Percentiles rank a stretch among this genome's conserved stretches.
Conservation (phyloP, 2,797 vertebrate genomes). For the Xiphophorus birchmanni region DNA sequence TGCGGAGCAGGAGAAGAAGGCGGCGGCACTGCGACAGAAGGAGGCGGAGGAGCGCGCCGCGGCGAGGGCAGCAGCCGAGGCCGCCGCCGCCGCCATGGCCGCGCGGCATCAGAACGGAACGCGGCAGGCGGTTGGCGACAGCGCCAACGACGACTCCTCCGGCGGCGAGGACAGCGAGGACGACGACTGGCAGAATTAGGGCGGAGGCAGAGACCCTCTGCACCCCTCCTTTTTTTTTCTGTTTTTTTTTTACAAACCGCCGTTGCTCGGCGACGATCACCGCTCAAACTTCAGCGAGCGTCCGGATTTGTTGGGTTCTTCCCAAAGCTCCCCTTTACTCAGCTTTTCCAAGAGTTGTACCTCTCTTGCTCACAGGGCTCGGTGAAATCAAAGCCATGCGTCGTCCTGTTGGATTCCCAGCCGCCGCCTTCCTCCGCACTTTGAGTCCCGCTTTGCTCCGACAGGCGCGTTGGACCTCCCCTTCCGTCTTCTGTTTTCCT, state of each 20-base stretch:
- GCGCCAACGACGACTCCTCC: conserved; percentile 80
- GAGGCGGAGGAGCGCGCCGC: conserved; percentile 85
- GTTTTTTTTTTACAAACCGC: conserved; percentile 25
- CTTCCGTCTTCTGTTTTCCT: not conserved
- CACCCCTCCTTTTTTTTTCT: not conserved
- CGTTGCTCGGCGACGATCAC: conserved; percentile 42
- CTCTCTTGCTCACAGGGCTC: conserved; percentile 76
- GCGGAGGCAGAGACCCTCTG: not conserved
- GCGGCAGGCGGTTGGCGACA: conserved; percentile 74
- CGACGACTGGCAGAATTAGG: conserved; percentile 78
- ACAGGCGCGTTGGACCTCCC: not conserved
- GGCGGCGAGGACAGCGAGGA: conserved; percentile 71
- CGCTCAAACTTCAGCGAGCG: conserved; percentile 6
- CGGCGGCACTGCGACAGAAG: conserved; percentile 85
- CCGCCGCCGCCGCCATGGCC: conserved; percentile 63
- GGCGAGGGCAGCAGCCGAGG: conserved; percentile 47
- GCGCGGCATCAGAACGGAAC: conserved; percentile 78
- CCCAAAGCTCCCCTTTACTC: conserved; percentile 60
- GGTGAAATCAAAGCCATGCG: conserved; percentile 69
- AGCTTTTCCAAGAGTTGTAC: conserved; percentile 63
- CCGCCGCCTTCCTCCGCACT: conserved; percentile 52
- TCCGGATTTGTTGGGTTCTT: conserved; percentile 20
- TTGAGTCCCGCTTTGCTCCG: conserved; percentile 29
- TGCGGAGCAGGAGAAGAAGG: conserved; percentile 97
- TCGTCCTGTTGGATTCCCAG: conserved; percentile 25